Evolutionary conservation across 2,113 vertebrate genomes (phyloP), one percentile per base, ranked within the genome.

Genomic region (Pelobates fuscus): DNA sequence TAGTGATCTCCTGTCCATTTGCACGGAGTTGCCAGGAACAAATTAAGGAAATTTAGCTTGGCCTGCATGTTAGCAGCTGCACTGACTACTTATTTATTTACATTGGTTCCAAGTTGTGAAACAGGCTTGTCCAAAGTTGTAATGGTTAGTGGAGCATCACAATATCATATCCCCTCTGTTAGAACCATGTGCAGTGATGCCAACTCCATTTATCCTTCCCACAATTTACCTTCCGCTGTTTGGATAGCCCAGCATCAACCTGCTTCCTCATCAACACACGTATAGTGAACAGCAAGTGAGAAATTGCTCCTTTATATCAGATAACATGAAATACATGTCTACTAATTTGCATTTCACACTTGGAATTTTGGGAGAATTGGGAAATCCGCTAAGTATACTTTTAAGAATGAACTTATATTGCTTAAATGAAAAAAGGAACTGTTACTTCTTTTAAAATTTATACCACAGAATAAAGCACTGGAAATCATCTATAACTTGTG

Each of bases 21-120:
- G 23, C 29, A 41, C 11, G 21, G 5, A 54, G 17, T 8, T 66
- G 71, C 71, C 71, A 74, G 49, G 23, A 11, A 37, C 23, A 58
- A 58, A 74, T 74, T 43, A 66, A 62, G 5, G 30, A 58, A 30
- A 66, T 66, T 74, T 27, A 58, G 52, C 37, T 58, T 74, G 71
- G 62, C 64, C 54, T 18, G 18, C 20, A 49, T 30, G 18, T 23
- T 57, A 65, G 61, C 71, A 65, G 71, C 71, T 74, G 71, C 62
- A 57, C 62, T 66, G 71, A 61, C 46, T 26, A 32, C 69, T 72
- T 54, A 63, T 72, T 14, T 37, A 52, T 23, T 52, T 24, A 37
- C 59, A 23, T 30, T 30, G 27, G 59, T 25, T 63, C 37, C 73
- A 77, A 80, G 27, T n/a, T 68, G 43, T 24, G 5, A 41, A 77